Percentiles rank a stretch among this genome's conserved stretches.
These are phyloP conservation scores for Pachycephus smyrnensis DNA, from an alignment of 2,888 invertebrate species.

Conservation along the genomic window DNA sequence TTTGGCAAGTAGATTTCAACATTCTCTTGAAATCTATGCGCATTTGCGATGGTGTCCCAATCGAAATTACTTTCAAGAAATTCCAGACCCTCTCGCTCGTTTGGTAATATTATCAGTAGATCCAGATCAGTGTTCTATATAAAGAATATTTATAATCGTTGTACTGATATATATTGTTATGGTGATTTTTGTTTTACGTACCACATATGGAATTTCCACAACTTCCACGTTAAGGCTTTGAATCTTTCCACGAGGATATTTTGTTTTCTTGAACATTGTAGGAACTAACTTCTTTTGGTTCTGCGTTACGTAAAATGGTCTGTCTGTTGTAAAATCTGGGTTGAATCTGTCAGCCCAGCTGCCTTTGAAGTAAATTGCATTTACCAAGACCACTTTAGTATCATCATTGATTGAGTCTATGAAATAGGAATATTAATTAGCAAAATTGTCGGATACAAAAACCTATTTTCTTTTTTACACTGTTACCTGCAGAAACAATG, in stretches of 20 bases:
- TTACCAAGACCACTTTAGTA: slow-evolving; percentile 63
- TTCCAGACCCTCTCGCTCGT: slow-evolving; percentile 58
- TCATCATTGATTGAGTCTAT: slow-evolving; percentile 46
- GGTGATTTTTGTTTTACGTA: slow-evolving; percentile 18
- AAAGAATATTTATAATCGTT: slow-evolving; percentile 8
- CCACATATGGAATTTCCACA: slow-evolving; percentile 66
- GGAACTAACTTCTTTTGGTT: slow-evolving; percentile 50
- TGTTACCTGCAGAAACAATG: slow-evolving; percentile 63
- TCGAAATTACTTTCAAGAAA: slow-evolving; percentile 64
- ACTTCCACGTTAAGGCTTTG: slow-evolving; percentile 56
- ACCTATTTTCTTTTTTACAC: neutral
- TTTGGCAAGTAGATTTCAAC: slow-evolving; percentile 68
- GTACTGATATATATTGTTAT: no score
- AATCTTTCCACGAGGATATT: slow-evolving; percentile 41
- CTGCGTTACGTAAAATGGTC: slow-evolving; percentile 57
- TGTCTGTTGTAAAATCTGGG: slow-evolving; percentile 50
- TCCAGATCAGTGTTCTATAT: slow-evolving; percentile 56
- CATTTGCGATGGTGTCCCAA: slow-evolving; percentile 51
- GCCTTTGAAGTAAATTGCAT: slow-evolving; percentile 68
- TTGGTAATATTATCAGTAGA: slow-evolving; percentile 64
- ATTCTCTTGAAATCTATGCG: slow-evolving; percentile 34
- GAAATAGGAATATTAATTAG: neutral
- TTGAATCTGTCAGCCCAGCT: slow-evolving; percentile 64
- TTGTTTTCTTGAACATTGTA: slow-evolving; percentile 38
- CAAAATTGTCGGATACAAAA: neutral